Conservation (phyloP, 2,797 vertebrate genomes). For the Lophius americanus region DNA sequence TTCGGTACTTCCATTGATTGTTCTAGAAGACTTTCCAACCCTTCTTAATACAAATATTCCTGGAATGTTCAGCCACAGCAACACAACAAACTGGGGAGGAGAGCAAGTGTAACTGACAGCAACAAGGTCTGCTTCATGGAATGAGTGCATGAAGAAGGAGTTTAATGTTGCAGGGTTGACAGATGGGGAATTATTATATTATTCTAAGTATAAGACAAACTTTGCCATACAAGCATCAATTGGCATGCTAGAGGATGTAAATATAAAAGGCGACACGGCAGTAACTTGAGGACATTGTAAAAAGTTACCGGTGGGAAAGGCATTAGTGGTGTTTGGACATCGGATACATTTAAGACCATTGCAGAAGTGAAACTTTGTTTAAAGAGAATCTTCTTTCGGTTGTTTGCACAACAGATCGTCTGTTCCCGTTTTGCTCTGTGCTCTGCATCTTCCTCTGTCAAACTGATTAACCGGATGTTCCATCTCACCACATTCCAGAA, state of each 20-base stretch:
- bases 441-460: no score
- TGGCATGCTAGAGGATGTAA: not conserved
- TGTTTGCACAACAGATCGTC: no score
- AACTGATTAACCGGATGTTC: no score
- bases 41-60: not conserved
- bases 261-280: slow-evolving; percentile 12
- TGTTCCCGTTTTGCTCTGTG: no score
- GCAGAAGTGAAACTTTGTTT: not conserved
- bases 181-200: slow-evolving; percentile 21
- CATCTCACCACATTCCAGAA: no score
- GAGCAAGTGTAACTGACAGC: slow-evolving; percentile 19
- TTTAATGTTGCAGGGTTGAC: slow-evolving; percentile 18
- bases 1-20: not conserved
- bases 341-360: not conserved
- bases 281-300: slow-evolving; percentile 8
- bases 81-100: not conserved
- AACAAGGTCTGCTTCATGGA: not conserved
- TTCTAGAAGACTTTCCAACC: not conserved
- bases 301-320: not conserved
- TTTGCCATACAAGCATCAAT: slow-evolving; percentile 12
- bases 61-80: no score
- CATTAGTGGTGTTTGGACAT: not conserved
- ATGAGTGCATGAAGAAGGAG: not conserved
- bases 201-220: not conserved
- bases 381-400: no score